These are phyloP conservation scores for Melospiza melodia DNA, from an alignment of 2,113 vertebrate genomes.

Conservation along the genomic window DNA sequence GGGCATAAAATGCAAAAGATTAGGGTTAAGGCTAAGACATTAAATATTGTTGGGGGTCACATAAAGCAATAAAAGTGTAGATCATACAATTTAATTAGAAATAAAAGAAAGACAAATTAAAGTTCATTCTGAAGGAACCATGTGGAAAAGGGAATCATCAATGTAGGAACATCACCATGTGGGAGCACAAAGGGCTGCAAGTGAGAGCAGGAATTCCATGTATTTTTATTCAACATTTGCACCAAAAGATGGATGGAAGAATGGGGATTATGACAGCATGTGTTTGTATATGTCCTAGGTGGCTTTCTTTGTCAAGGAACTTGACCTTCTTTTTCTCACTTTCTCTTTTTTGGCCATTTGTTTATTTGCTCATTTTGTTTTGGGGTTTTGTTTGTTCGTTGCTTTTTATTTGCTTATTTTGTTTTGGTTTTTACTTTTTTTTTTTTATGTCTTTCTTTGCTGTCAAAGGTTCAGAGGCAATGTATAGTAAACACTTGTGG, in stretches of 20 bases:
- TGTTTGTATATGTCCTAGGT: neutral
- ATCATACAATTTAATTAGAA: neutral
- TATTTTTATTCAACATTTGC: neutral
- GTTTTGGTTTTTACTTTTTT: neutral
- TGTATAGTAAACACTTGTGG: neutral
- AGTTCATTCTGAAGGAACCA: neutral
- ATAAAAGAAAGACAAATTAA: neutral
- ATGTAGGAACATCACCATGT: neutral
- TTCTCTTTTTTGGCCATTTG: neutral
- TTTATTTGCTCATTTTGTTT: neutral
- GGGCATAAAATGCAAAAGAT: neutral
- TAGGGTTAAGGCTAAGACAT: neutral
- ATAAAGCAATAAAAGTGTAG: neutral
- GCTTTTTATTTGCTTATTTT: neutral
- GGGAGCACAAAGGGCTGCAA: accelerated
- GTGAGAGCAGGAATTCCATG: neutral
- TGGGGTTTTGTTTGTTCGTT: neutral
- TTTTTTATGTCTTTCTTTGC: neutral
- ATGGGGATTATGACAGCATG: neutral
- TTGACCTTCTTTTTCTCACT: neutral
- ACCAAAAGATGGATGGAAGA: neutral
- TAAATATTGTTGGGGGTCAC: neutral
- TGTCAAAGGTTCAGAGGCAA: neutral
- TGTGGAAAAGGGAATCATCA: neutral
- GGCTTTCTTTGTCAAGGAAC: neutral